phyloP scores from a whole-genome alignment of 2,113 vertebrate species.

The Polypterus bichir region DNA sequence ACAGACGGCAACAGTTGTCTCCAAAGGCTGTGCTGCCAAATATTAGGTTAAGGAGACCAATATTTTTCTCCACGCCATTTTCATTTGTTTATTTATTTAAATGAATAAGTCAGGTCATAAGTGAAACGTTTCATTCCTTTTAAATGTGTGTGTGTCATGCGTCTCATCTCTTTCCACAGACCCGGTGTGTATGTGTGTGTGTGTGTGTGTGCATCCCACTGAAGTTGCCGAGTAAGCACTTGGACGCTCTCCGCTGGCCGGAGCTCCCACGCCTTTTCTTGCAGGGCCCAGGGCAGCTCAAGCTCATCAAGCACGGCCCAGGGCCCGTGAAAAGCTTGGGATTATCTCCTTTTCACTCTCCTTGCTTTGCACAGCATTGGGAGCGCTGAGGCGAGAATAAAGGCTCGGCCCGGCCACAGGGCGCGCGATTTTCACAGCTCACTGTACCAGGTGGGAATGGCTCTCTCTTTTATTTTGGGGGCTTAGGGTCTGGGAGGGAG shows the following conservation, averaged over 20 bases:
- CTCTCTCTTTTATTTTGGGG: conserved; percentile 24
- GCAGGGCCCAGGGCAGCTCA: conserved; percentile 73
- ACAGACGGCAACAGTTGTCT: too few relatives aligned
- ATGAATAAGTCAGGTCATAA: too few relatives aligned
- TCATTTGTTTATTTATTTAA: too few relatives aligned
- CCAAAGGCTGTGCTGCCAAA: too few relatives aligned
- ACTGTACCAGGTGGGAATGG: conserved; percentile 8
- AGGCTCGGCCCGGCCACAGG: conserved; percentile 17
- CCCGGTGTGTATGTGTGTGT: too few relatives aligned
- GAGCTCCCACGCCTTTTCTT: conserved; percentile 59
- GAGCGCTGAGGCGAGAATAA: conserved; percentile 56
- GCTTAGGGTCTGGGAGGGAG: too few relatives aligned
- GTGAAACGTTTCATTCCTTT: too few relatives aligned
- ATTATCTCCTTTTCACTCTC: conserved; percentile 80
- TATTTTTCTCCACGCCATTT: too few relatives aligned
- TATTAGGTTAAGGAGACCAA: too few relatives aligned
- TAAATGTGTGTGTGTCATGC: too few relatives aligned
- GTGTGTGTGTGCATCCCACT: neutral
- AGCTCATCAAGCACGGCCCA: conserved; percentile 98
- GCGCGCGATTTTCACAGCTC: conserved; percentile 46
- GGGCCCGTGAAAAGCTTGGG: conserved; percentile 92
- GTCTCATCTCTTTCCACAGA: too few relatives aligned
- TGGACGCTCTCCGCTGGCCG: conserved; percentile 66
- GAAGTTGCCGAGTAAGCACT: conserved; percentile 83
- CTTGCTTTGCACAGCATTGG: conserved; percentile 65